Conservation (phyloP, 2,888 invertebrate species). For the Fragum whitleyi region DNA sequence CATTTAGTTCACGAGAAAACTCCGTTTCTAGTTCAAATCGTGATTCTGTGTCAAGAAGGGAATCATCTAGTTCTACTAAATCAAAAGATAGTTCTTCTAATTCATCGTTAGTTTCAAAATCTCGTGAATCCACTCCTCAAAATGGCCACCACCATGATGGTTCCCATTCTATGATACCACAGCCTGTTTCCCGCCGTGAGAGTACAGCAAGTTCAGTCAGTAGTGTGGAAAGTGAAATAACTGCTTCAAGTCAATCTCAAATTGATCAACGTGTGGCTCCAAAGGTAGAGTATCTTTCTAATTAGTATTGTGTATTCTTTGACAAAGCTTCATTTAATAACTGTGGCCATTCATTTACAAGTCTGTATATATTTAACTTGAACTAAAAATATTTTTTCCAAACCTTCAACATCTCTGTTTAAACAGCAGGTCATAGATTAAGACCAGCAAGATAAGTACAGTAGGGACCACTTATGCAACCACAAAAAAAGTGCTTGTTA, state of each 20-base stretch:
- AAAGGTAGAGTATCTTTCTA: conserved; percentile 35
- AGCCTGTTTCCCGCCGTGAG: conserved; percentile 39
- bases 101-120: not conserved
- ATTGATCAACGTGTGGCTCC: conserved; percentile 34
- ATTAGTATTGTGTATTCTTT: not conserved
- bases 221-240: conserved; percentile 42
- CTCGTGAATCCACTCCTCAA: not conserved
- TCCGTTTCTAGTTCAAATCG: not conserved
- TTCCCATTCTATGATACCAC: conserved; percentile 36
- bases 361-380: no score
- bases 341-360: no score
- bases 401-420: no score
- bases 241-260: conserved; percentile 14
- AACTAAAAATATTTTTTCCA: no score
- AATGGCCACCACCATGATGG: conserved; percentile 27
- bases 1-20: conserved; percentile 13
- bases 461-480: no score
- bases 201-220: conserved; percentile 56
- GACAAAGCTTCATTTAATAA: not conserved
- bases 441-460: no score
- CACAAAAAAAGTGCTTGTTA: no score
- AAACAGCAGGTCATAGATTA: no score
- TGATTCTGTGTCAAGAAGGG: conserved; percentile 6
- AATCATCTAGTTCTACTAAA: conserved; percentile 20
- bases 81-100: conserved; percentile 19